A percentile compares a stretch with the other conserved stretches of the same genome.
Conservation (phyloP, 2,888 invertebrate genomes). For the Leptopilina syphax region DNA sequence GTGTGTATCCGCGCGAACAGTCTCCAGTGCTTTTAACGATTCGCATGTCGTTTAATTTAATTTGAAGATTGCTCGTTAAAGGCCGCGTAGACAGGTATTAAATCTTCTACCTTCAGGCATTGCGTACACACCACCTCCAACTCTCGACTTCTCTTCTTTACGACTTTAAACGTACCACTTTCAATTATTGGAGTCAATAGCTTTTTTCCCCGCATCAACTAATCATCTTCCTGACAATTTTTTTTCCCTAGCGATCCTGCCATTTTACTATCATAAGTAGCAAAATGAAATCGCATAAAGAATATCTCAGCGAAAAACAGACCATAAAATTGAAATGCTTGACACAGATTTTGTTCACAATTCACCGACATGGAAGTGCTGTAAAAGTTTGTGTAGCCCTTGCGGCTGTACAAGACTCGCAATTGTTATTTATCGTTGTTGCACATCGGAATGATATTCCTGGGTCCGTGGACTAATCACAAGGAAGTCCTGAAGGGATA, state of each 20-base stretch:
- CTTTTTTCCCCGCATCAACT: neutral
- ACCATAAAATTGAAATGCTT: no score
- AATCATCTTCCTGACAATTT: no score
- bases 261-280: no score
- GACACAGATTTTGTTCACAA: no score
- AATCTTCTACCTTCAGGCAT: constrained; percentile 61
- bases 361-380: no score
- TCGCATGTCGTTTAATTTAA: constrained; percentile 72
- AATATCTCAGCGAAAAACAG: no score
- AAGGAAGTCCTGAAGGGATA: constrained; percentile 32
- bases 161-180: constrained; percentile 15
- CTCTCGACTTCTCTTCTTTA: constrained; percentile 19
- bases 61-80: constrained; percentile 74
- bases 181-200: constrained; percentile 10
- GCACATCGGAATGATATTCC: constrained; percentile 29
- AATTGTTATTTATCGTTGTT: constrained; percentile 34
- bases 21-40: constrained; percentile 65
- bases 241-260: no score
- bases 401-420: constrained; percentile 15
- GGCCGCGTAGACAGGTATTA: constrained; percentile 58
- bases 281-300: no score
- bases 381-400: neutral
- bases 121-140: constrained; percentile 15
- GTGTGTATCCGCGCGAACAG: constrained; percentile 60
- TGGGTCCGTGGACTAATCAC: constrained; percentile 7